These are phyloP conservation scores for Epinephelus coioides DNA, from an alignment of 2,797 vertebrate species.

Conservation along the genomic window DNA sequence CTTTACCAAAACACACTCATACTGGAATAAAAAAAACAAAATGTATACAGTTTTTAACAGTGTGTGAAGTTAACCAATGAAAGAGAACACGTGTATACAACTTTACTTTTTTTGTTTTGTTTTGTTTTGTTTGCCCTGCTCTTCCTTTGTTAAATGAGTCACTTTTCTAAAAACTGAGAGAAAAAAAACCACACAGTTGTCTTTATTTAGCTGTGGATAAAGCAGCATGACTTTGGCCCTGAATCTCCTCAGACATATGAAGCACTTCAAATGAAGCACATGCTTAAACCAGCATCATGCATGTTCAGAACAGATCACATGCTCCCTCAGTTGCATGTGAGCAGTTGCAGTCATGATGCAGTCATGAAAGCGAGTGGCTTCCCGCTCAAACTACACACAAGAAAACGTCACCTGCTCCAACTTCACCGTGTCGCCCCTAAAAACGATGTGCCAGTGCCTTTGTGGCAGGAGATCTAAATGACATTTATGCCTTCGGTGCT, in stretches of 20 bases:
- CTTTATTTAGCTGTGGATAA: constrained; percentile 40
- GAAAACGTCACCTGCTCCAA: not conserved
- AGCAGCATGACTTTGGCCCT: constrained; percentile 17
- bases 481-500: constrained; percentile 57
- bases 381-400: constrained; percentile 2
- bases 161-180: constrained; percentile 50
- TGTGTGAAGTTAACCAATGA: constrained; percentile 74
- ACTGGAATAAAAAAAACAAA: constrained; percentile 73
- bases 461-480: constrained; percentile 59
- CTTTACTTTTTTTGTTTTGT: constrained; percentile 22
- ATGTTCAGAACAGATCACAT: constrained; percentile 36
- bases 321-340: constrained; percentile 26
- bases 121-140: constrained; percentile 22
- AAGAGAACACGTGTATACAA: constrained; percentile 79
- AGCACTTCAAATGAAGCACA: constrained; percentile 68
- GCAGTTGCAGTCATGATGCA: constrained; percentile 7
- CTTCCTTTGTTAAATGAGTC: constrained; percentile 33
- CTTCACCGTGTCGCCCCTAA: constrained; percentile 19
- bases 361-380: constrained; percentile 19
- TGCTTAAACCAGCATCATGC: constrained; percentile 61
- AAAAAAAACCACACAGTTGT: constrained; percentile 17
- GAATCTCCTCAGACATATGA: constrained; percentile 34
- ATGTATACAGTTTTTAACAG: constrained; percentile 60
- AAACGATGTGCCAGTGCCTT: constrained; percentile 69
- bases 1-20: constrained; percentile 91